Evolutionary conservation across 2,113 vertebrate genomes (phyloP), one percentile per base, ranked within the genome.

Genomic region (Microtus pennsylvanicus): DNA sequence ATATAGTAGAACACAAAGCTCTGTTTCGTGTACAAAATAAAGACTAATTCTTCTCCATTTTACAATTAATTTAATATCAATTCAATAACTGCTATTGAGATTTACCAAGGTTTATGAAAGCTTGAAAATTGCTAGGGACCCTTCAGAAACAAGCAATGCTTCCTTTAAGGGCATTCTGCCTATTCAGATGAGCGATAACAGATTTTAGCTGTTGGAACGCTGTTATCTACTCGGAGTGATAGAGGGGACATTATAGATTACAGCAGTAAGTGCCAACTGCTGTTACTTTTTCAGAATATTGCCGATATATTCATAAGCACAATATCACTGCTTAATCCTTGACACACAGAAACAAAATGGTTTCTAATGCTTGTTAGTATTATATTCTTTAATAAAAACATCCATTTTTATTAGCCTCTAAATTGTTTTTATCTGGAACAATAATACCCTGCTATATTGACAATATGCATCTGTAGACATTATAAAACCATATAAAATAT

Each of bases 151-250:
- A 96, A 96, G n/a, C 96, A 94, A 96, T 94, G 82, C 11, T 97
- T 87, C 30, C 89, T 97, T 95, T 98, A 98, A 98, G 98, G 94
- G 96, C 97, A 93, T 98, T 98, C 97, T 95, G 13, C 17, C 14
- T 96, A 92, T 97, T 98, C 96, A 93, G 96, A 58, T 91, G 97
- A 96, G 74, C 94, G 70, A 89, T 95, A 97, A 98, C 91, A 97
- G 88, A 97, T 98, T 98, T 98, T 93, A 97, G 97, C 89, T 95
- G 65, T 93, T 98, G 94, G 98, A 98, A 98, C 28, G 67, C 93
- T 94, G 94, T 96, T 91, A 98, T 98, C 95, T 95, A 95, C 80
- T 93, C 95, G 93, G 58, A 38, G 89, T 98, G 96, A 98, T 97
- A 97, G 97, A 98, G 65, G 93, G 88, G 95, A 98, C 55, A 82